Evolutionary conservation across 2,888 invertebrate genomes (phyloP), one percentile per base, ranked within the genome.

Genomic region (Elysia crispata): DNA sequence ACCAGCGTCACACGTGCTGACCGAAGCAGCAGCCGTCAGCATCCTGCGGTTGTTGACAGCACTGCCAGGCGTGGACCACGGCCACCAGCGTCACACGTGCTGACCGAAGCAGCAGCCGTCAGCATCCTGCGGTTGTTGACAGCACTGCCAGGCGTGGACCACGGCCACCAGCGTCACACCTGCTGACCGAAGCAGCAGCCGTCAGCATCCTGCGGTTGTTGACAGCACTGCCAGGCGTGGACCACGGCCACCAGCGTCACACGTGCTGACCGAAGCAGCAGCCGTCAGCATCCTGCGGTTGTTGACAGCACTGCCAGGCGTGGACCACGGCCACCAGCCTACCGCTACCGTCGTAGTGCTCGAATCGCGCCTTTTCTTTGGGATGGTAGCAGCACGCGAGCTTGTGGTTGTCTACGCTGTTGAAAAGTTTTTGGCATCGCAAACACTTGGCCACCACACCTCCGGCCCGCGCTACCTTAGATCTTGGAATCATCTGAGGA

Each of bases 271-370:
- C 89, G 76, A 84, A 86, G 33, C 86, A 85, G 83, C 91, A 91
- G 5, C 91, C 91, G 18, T 85, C 85, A 73, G 82, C 84, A n/a
- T 90, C 89, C 1, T 86, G 82, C 28, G 86, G 85, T 76, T 87
- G 86, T 74, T 87, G 85, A 78, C 91, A 91, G 82, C 90, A 91
- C 73, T 89, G 88, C 91, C 90, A 91, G 5, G 89, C 83, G 78
- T 87, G 89, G 11, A 86, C 80, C 6, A 90, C 89, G 60, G 85
- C 86, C 13, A 87, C 78, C 33, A 91, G 81, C 76, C 86, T 87
- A 18, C 90, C 91, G 3, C 86, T 83, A 25, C 83, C 86, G 33
- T 86, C 87, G 83, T 89, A 89, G 74, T 89, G 87, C 77, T 91
- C 90, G 50, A 89, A 83, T 73, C 88, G 81, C 69, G 88, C 87